Base-by-base conservation (phyloP, 2,113 vertebrate genomes). In the Silurus asotus region DNA sequence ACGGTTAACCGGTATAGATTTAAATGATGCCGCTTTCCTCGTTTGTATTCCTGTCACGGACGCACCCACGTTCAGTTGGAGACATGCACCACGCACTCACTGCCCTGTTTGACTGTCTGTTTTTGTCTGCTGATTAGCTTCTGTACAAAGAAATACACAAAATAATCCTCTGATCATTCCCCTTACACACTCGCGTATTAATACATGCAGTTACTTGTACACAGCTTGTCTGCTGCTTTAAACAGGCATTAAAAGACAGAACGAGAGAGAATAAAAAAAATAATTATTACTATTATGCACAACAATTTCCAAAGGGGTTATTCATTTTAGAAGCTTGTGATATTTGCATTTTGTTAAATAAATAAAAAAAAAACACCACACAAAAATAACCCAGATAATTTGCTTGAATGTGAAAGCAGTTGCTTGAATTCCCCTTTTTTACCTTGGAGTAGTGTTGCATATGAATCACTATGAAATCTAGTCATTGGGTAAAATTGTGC, bases 1-100 rank as follows among this genome's bases (percentile, higher is more conserved):
- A 81, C 28, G 4, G 86, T 79, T 86, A 89, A 89, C 88, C 53
- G 84, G 74, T 89, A 89, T 89, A 89, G 88, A 89, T 89, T 89
- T 87, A 89, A 89, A 83, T 82, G 61, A 67, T 25, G 69, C 88
- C 28, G 48, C 37, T 86, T 83, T 76, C 72, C 88, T 89, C 84
- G 88, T 89, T 89, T 89, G 83, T 88, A 89, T 89, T 89, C 88
- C 84, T 89, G 65, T 84, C 67, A 81, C 86, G n/a, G 84, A 11
- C 81, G 37, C 76, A n/a, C 81, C 45, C 81, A 86, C 84, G 64
- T 85, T 89, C 81, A 86, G 75, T 65, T 72, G 56, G 53, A 82
- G 76, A 87, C 81, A 49, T 87, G 85, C 84, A 67, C 88, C 86
- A 79, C 86, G 87, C 83, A 86, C 86, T 84, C 84, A 5, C 81